These are phyloP conservation scores for Augochlorella aurata DNA, from an alignment of 2,888 invertebrate species.

Conservation along the genomic window DNA sequence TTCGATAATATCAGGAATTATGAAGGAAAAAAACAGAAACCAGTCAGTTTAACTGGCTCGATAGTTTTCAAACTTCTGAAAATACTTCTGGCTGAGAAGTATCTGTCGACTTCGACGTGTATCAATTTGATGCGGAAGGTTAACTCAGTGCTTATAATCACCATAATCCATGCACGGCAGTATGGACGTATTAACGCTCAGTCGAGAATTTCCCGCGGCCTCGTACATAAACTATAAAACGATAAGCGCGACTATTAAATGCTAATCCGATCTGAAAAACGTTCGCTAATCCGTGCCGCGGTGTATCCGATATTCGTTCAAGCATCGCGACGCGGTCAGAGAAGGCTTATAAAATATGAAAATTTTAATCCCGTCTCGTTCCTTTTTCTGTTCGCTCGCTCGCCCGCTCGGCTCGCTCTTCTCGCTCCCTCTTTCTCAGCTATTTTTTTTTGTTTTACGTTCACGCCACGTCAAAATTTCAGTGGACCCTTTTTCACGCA, in stretches of 20 bases:
- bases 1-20: no score
- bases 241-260: not conserved
- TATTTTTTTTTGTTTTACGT: not conserved
- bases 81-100: no score
- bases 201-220: not conserved
- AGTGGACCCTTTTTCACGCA: slow-evolving; percentile 24
- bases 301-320: not conserved
- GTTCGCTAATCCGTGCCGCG: not conserved
- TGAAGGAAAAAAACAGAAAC: no score
- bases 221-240: not conserved
- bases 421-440: not conserved
- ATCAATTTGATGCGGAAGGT: not conserved
- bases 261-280: slow-evolving; percentile 2
- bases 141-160: not conserved
- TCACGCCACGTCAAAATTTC: slow-evolving; percentile 26
- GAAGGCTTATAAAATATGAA: slow-evolving; percentile 4
- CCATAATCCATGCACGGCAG: not conserved
- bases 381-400: not conserved
- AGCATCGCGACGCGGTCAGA: not conserved
- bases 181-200: not conserved
- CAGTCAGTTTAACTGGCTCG: no score
- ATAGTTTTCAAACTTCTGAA: no score
- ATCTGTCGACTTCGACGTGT: not conserved
- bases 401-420: no score
- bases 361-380: slow-evolving; percentile 6